phyloP scores from a whole-genome alignment of 2,797 vertebrate species.

The Bufotes viridis region DNA sequence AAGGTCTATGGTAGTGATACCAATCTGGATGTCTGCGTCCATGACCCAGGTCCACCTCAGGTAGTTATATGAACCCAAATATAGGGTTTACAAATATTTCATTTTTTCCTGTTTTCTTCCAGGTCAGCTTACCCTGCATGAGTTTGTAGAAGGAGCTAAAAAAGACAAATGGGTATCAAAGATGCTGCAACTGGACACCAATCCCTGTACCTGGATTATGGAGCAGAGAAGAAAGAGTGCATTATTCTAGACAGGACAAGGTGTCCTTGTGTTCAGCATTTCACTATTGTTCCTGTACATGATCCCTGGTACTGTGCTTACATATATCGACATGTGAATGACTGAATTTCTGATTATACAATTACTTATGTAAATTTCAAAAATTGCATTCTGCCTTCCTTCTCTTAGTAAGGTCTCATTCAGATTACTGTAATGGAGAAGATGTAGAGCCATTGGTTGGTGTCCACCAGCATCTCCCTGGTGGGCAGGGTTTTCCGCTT shows the following conservation, averaged over 20 bases:
- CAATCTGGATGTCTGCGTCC: too few relatives aligned
- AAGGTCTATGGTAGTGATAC: too few relatives aligned
- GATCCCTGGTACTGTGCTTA: neutral
- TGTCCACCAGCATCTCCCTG: too few relatives aligned
- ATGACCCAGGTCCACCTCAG: too few relatives aligned
- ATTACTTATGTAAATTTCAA: too few relatives aligned
- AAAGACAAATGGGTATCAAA: constrained; percentile 76
- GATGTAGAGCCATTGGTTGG: too few relatives aligned
- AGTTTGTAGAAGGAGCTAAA: constrained; percentile 72
- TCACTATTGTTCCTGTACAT: neutral
- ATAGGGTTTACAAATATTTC: neutral
- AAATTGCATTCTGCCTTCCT: too few relatives aligned
- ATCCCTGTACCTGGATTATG: constrained; percentile 71
- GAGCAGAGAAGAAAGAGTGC: constrained; percentile 67
- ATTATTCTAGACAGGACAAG: constrained; percentile 24
- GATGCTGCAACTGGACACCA: constrained; percentile 74
- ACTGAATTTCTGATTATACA: too few relatives aligned
- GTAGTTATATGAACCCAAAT: too few relatives aligned
- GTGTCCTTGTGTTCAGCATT: neutral
- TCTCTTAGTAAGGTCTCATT: too few relatives aligned
- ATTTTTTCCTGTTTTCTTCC: constrained; percentile 19
- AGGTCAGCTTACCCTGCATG: constrained; percentile 76
- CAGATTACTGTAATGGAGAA: too few relatives aligned
- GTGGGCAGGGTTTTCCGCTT: too few relatives aligned
- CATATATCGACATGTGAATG: neutral